These are phyloP conservation scores for Theonella swinhoei DNA, from an alignment of 37 sponge, comb jelly and placozoan genomes.

Conservation along the genomic window DNA sequence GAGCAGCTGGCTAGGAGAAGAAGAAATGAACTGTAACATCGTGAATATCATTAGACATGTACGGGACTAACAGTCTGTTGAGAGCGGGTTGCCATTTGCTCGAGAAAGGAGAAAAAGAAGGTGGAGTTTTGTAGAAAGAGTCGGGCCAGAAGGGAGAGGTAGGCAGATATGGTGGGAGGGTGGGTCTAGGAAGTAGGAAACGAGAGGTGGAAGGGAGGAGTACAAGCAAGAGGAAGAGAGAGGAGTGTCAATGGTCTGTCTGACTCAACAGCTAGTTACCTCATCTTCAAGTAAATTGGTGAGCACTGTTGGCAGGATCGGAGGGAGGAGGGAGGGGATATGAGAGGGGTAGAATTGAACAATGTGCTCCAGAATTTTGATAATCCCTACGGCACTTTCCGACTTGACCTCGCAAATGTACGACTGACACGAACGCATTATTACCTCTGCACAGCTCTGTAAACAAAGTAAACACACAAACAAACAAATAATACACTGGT, in stretches of 20 bases:
- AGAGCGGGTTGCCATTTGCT: constrained; percentile 23
- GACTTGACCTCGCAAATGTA: constrained; percentile 73
- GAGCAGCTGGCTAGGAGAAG: constrained; percentile 22
- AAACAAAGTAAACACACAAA: too few relatives aligned
- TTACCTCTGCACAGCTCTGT: constrained; percentile 50
- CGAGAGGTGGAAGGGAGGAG: background rate
- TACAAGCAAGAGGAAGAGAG: background rate
- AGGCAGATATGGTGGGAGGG: constrained; percentile 44
- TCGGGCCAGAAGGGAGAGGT: constrained; percentile 39
- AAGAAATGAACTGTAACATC: background rate
- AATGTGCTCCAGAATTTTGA: constrained; percentile 36
- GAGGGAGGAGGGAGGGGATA: constrained; percentile 24
- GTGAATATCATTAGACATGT: background rate
- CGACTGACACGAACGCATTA: constrained; percentile 49
- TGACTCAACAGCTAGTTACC: constrained; percentile 6
- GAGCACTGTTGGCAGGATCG: constrained; percentile 37
- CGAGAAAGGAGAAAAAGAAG: constrained; percentile 56
- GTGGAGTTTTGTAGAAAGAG: constrained; percentile 43
- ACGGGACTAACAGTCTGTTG: constrained; percentile 28
- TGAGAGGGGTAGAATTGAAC: constrained; percentile 47
- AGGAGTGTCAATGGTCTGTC: background rate
- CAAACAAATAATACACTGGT: background rate
- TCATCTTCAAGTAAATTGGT: constrained; percentile 35
- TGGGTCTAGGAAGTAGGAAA: constrained; percentile 24
- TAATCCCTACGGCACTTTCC: constrained; percentile 48